Base-by-base conservation (phyloP, 2,888 invertebrate species). In the Tricholauxania praeusta region DNA sequence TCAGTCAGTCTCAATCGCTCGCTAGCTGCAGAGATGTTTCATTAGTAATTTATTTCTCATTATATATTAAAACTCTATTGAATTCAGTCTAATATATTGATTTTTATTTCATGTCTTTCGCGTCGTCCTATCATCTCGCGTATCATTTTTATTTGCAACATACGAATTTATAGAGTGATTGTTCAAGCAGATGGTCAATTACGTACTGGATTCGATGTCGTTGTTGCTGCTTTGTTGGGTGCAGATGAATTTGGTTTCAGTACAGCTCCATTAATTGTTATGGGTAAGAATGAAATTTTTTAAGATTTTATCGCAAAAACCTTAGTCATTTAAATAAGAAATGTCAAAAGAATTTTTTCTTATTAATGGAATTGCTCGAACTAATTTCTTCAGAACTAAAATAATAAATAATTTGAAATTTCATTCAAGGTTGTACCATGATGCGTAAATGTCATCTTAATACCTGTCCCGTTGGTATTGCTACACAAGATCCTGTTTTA, bases 401-500 rank as follows among this genome's bases (percentile, higher is more conserved):
- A 1, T 10, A 39, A 10, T 10, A 4, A 2, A 8, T 3, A 55
- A 64, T 62, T 59, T 59, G 19, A 52, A 1, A 57, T 69, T 71
- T 10, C 64, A 3, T 57, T 78, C 10, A 74, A 83, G 91, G 99
- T 5, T 99, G 99, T 85, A 99, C 98, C 0, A 99, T 99, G 99
- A 99, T 99, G 99, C 91, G 99, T 73, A 99, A 99, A 87, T 99
- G 99, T 83, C 99, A 99, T 87, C 89, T 99, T 80, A 99, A 99
- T 88, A 99, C 99, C 10, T 99, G 99, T 79, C 99, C 99, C 0
- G 99, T 99, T 74, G 99, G 99, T 75, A 96, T 99, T 82, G 99
- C 99, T 2, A 99, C 99, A 0, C 99, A 99, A 88, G 99, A 99
- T 89, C 99, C 99, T 0, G 91, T 94, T 15, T 89, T 99, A 65